Evolutionary conservation across 2,113 vertebrate genomes (phyloP), one percentile per base, ranked within the genome.

Genomic region (Ciconia boyciana): DNA sequence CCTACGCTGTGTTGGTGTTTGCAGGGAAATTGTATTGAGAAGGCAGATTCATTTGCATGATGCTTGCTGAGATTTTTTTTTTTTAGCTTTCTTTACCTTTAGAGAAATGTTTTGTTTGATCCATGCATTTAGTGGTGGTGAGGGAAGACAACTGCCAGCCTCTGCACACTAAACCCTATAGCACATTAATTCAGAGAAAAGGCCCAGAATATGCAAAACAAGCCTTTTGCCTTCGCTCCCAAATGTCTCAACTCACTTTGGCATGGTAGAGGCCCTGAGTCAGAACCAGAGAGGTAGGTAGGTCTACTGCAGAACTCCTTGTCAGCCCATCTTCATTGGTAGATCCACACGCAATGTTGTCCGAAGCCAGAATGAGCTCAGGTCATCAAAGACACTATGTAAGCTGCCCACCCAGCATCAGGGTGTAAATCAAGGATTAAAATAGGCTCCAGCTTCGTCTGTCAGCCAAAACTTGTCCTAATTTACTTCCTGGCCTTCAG

Each of bases 1-100:
- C 69, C 69, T 91, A 61, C 1, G 2, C 57, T n/a, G 48, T 41
- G 87, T 25, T 94, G 91, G 75, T 93, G 75, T 93, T 95, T 68
- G 70, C 78, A 78, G 60, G 68, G 75, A 95, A 93, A 95, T 74
- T 51, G 32, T 58, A 83, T 85, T 80, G 75, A 90, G 89, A 76
- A 89, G 32, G 54, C 71, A 85, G 74, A 65, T 65, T 97, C 66
- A 95, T 97, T 91, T 97, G 78, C 87, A 91, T 96, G 87, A 83
- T 60, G 26, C 84, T 96, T 85, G 75, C 93, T 78, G 89, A 90
- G 84, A 65, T 17, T 22, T 83, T 83, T 41, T 81, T 69, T 84
- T 81, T 39, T 84, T 11, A 89, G 80, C n/a, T 83, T 28, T 41
- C 57, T 83, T 69, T 89, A 89, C 76, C 49, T 95, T 82, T 82